These are phyloP conservation scores for Anoplius nigerrimus DNA, from an alignment of 2,888 invertebrate species.

Conservation along the genomic window DNA sequence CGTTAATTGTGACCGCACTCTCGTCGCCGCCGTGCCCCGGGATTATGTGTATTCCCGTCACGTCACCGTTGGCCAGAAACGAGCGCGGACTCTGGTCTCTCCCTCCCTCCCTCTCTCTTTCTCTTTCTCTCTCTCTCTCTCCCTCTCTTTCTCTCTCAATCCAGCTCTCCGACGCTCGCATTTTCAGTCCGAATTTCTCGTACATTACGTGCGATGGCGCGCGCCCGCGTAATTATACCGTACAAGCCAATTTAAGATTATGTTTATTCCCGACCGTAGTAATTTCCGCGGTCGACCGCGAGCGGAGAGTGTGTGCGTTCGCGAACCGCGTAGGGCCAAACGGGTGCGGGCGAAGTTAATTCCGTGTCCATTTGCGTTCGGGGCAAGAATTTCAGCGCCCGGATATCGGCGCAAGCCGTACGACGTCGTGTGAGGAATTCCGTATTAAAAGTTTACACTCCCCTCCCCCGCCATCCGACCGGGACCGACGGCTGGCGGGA, in stretches of 20 bases:
- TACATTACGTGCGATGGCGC: not conserved
- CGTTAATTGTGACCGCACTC: no score
- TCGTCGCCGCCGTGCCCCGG: no score
- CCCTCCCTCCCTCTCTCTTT: no score
- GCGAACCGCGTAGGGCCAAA: no score
- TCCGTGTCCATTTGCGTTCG: conserved; percentile 49
- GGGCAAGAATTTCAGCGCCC: conserved; percentile 43
- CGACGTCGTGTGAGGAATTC: conserved; percentile 53
- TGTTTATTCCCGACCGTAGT: conserved; percentile 34
- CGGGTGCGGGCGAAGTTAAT: conserved; percentile 39
- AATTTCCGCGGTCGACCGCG: conserved; percentile 28
- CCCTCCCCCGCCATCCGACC: no score
- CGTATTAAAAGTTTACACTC: conserved; percentile 59
- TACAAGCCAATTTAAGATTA: conserved; percentile 26
- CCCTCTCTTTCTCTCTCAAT: no score
- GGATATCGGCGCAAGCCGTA: conserved; percentile 39
- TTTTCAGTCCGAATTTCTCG: not conserved
- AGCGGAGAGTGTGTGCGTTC: no score
- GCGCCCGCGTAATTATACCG: conserved; percentile 24
- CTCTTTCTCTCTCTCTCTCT: no score
- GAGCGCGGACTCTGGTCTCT: no score
- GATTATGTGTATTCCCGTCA: no score
- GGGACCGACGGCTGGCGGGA: conserved; percentile 29
- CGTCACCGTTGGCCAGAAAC: no score
- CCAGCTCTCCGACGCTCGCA: no score